These are phyloP conservation scores for Ennomos erosarius DNA, from an alignment of 2,888 invertebrate species.

Conservation along the genomic window DNA sequence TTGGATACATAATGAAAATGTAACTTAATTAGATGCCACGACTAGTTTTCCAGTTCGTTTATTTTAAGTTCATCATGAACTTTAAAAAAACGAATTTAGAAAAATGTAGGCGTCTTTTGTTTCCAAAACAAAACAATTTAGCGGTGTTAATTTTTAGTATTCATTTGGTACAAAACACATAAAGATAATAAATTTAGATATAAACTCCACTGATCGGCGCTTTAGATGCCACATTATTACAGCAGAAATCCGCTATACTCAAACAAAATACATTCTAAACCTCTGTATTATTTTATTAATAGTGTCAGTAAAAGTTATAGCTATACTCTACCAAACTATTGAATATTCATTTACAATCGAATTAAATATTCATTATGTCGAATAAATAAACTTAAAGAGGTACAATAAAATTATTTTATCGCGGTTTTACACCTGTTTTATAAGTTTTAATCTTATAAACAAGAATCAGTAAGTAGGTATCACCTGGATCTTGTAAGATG, in stretches of 20 bases:
- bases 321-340: slow-evolving; percentile 28
- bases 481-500: slow-evolving; percentile 29
- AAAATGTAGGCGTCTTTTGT: too few species aligned
- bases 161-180: slow-evolving; percentile 11
- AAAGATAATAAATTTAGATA: slow-evolving; percentile 17
- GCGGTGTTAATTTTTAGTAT: slow-evolving; percentile 5
- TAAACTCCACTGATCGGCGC: slow-evolving; percentile 17
- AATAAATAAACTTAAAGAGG: slow-evolving; percentile 40
- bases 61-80: too few species aligned
- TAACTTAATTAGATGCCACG: too few species aligned
- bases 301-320: slow-evolving; percentile 31
- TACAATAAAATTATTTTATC: slow-evolving; percentile 41
- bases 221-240: slow-evolving; percentile 8
- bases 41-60: too few species aligned
- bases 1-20: too few species aligned
- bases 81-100: too few species aligned
- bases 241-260: slow-evolving; percentile 18
- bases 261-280: too few species aligned
- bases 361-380: slow-evolving; percentile 41
- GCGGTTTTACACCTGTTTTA: slow-evolving; percentile 44
- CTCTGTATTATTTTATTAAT: slow-evolving; percentile 19
- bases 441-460: slow-evolving; percentile 38
- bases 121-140: neutral
- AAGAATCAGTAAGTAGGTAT: slow-evolving; percentile 26
- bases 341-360: slow-evolving; percentile 39